Conservation (phyloP, 2,797 vertebrate species). For the Miichthys miiuy region DNA sequence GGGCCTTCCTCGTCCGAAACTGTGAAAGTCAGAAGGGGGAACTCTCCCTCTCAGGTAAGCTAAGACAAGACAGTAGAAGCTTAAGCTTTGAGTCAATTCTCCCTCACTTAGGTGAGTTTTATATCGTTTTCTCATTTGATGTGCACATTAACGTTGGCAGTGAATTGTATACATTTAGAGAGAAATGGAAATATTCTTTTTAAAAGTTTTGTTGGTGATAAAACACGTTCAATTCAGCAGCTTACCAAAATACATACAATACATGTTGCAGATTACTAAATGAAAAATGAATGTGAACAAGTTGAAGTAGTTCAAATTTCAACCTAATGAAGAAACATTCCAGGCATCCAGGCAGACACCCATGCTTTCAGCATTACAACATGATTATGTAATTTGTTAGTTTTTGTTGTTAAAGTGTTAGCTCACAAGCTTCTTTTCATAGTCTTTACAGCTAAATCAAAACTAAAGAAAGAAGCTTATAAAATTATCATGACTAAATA, state of each 20-base stretch:
- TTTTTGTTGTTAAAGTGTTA: background rate
- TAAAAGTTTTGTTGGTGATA: background rate
- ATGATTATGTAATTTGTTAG: background rate
- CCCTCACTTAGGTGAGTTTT: background rate
- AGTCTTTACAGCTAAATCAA: background rate
- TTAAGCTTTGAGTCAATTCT: background rate
- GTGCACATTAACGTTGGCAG: background rate
- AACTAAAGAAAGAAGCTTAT: background rate
- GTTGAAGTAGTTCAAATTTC: background rate
- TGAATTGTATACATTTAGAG: background rate
- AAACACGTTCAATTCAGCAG: background rate
- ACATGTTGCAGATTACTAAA: background rate
- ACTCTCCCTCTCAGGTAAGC: conserved; percentile 93
- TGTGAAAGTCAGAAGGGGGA: conserved; percentile 91
- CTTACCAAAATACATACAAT: background rate
- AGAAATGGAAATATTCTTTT: background rate
- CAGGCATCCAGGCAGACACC: background rate
- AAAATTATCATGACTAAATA: background rate
- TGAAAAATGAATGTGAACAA: background rate
- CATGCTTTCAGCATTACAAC: background rate
- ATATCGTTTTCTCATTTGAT: background rate
- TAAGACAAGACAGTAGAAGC: no score
- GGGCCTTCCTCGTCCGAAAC: conserved; percentile 93
- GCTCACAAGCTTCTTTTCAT: background rate
- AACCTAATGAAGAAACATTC: background rate